These are phyloP conservation scores for Diabrotica balteata DNA, from an alignment of 2,888 invertebrate genomes.

Conservation along the genomic window DNA sequence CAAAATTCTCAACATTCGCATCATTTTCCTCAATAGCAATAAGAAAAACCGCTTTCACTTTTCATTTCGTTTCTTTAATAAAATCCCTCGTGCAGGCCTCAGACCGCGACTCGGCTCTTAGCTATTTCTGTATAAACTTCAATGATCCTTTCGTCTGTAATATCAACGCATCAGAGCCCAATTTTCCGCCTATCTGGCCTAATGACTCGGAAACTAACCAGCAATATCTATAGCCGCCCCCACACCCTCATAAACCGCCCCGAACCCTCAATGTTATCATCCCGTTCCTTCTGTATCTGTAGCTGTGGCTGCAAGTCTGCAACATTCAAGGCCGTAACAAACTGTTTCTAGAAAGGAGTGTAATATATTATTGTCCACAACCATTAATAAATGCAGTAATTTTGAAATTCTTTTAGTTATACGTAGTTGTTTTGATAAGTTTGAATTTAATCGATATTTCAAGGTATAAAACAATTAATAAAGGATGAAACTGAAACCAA, in stretches of 20 bases:
- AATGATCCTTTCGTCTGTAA: slow-evolving; percentile 26
- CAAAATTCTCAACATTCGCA: neutral
- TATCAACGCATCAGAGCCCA: slow-evolving; percentile 33
- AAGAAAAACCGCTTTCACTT: slow-evolving; percentile 7
- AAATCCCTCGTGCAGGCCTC: slow-evolving; percentile 8
- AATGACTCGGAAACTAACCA: slow-evolving; percentile 41
- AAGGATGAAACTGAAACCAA: no score
- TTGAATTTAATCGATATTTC: no score
- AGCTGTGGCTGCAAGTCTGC: slow-evolving; percentile 9
- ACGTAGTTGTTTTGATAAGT: no score
- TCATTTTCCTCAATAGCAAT: neutral
- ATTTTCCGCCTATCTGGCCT: slow-evolving; percentile 41
- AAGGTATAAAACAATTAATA: no score
- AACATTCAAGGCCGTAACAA: slow-evolving; percentile 12
- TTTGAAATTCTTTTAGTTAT: no score
- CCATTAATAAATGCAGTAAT: no score
- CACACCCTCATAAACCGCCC: slow-evolving; percentile 22
- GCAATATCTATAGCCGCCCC: slow-evolving; percentile 37
- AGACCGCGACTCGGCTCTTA: neutral
- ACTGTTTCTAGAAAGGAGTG: no score
- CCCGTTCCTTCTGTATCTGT: slow-evolving; percentile 6
- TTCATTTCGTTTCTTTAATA: slow-evolving; percentile 24
- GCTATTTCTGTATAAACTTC: slow-evolving; percentile 16
- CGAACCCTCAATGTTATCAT: slow-evolving; percentile 19
- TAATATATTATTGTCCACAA: no score